Conservation (phyloP, 2,888 invertebrate genomes). For the Tanytarsus gracilentus region DNA sequence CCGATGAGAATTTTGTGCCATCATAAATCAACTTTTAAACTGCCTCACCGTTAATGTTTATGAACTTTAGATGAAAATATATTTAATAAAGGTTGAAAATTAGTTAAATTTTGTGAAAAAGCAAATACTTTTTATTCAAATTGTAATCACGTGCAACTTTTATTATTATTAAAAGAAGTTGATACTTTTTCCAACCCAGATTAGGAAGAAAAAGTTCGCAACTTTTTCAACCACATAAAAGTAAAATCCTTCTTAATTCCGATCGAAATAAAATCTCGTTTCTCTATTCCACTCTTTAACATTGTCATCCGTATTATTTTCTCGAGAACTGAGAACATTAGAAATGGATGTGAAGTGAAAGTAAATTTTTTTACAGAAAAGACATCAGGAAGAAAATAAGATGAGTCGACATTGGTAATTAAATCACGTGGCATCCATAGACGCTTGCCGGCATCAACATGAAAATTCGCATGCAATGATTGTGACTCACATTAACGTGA, state of each 20-base stretch:
- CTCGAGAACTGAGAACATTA: slow-evolving; percentile 11
- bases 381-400: neutral
- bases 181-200: neutral
- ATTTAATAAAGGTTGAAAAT: too few relatives aligned
- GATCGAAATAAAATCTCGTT: neutral
- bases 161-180: neutral
- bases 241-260: neutral
- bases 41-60: neutral
- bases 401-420: slow-evolving; percentile 15
- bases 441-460: neutral
- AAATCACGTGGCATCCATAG: slow-evolving; percentile 22
- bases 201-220: neutral
- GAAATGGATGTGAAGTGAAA: slow-evolving; percentile 2
- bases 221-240: neutral
- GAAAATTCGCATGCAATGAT: neutral
- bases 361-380: neutral
- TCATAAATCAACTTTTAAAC: neutral
- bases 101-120: too few relatives aligned
- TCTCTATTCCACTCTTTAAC: neutral
- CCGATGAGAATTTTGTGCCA: slow-evolving; percentile 14
- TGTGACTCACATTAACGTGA: slow-evolving; percentile 14
- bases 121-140: too few relatives aligned
- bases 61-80: neutral
- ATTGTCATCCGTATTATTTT: too few relatives aligned
- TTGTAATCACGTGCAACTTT: too few relatives aligned